A percentile compares a stretch with the other conserved stretches of the same genome.
These are phyloP conservation scores for Mesoclemmys tuberculata DNA, from an alignment of 2,113 vertebrate species.

Conservation along the genomic window DNA sequence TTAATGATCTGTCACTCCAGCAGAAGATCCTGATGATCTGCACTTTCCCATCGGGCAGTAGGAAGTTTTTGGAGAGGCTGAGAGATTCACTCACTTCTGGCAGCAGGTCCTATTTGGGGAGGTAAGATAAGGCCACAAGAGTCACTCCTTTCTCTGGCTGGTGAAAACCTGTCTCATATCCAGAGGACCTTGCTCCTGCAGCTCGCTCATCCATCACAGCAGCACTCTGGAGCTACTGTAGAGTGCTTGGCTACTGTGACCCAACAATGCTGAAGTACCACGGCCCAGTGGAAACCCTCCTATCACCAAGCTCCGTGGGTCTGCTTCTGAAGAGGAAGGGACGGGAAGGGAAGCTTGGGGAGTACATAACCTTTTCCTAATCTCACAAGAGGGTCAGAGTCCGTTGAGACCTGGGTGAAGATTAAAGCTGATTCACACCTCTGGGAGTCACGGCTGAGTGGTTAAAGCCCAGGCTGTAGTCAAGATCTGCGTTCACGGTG, in stretches of 20 bases:
- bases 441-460: background rate
- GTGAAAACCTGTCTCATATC: background rate
- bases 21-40: too few relatives aligned
- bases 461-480: background rate
- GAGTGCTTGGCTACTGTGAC: background rate
- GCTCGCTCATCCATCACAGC: background rate
- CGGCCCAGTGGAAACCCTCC: too few relatives aligned
- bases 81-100: background rate
- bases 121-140: background rate
- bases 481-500: too few relatives aligned
- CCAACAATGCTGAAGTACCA: fast-evolving
- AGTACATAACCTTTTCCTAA: too few relatives aligned
- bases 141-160: background rate
- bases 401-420: background rate
- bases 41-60: too few relatives aligned
- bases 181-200: background rate
- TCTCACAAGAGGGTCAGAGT: too few relatives aligned
- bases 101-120: background rate
- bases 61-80: too few relatives aligned
- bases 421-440: background rate
- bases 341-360: background rate
- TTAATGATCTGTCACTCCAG: too few relatives aligned
- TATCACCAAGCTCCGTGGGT: too few relatives aligned
- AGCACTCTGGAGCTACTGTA: background rate
- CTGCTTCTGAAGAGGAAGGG: background rate